These are phyloP conservation scores for Botrylloides violaceus DNA, from an alignment of 23 tunicate species.

Conservation along the genomic window DNA sequence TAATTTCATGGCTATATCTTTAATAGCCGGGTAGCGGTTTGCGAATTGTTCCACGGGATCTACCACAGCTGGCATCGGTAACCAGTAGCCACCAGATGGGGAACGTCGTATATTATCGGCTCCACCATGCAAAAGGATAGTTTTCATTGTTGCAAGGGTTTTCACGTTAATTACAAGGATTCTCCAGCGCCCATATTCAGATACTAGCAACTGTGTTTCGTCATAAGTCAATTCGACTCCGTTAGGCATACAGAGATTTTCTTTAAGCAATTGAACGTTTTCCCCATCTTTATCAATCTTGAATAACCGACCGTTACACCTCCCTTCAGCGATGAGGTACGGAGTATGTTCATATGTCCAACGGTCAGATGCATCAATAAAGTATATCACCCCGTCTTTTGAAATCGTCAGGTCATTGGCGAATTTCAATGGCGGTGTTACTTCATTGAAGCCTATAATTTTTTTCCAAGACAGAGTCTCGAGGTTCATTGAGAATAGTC, in stretches of 20 bases:
- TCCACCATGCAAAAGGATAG: not conserved
- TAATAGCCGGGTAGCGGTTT: not conserved
- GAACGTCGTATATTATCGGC: conserved; percentile 2
- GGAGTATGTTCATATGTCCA: not conserved
- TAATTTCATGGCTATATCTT: not conserved
- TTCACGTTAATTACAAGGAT: not conserved
- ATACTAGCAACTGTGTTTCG: conserved; percentile 8
- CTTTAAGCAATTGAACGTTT: not conserved
- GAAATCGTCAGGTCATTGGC: conserved; percentile 9
- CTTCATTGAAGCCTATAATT: not conserved
- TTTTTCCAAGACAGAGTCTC: not conserved
- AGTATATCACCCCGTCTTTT: conserved; percentile 1
- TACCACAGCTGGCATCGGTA: not conserved
- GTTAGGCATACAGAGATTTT: conserved; percentile 9
- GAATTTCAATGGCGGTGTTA: conserved; percentile 4
- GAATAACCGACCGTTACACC: conserved; percentile 8
- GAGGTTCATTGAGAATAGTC: not conserved
- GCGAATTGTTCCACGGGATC: not conserved
- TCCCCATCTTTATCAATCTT: not conserved
- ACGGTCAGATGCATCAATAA: conserved; percentile 1
- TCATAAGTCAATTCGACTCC: conserved; percentile 3
- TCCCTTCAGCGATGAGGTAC: not conserved
- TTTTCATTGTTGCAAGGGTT: not conserved
- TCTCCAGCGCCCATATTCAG: not conserved
- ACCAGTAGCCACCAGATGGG: conserved; percentile 15